Evolutionary conservation across 1,140 invertebrate genomes (phyloP), one percentile per base, ranked within the genome.

Genomic region (Capitella teleta): DNA sequence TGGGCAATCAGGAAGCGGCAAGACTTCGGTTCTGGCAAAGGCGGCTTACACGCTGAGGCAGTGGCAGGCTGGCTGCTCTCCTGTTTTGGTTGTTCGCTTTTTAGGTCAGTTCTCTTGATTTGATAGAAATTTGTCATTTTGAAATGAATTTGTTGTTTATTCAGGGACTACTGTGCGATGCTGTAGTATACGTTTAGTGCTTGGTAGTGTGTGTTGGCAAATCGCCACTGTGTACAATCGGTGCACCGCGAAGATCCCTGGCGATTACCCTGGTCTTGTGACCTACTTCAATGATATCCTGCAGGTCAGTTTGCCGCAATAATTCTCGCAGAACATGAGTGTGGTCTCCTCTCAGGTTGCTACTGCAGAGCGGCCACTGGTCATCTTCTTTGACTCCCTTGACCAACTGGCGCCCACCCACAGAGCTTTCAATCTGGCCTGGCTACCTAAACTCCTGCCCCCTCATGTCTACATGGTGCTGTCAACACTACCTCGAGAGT

Each of bases 201-300:
- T 95, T 5, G 89, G 90, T 55, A 93, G 87, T 30, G 87, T 95
- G 53, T 94, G 90, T 72, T 87, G 94, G 51, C 51, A 53, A 26
- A 49, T 53, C n/a, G 51, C 45, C 21, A 26, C 25, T 5, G 28
- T 45, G 14, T 53, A 53, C 28, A 46, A 37, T 23, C 32, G 25
- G 16, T 34, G 42, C 16, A 23, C 24, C 18, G 28, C 38, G 26
- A 26, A 37, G 10, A 40, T 53, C 18, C 51, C 51, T 2, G 18
- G 26, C 23, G 51, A 53, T 25, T 53, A 49, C 25, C 46, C 51
- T 12, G 47, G 47, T 21, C 47, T 53, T 5, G 47, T 53, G 23
- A 28, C 34, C 1, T 53, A 53, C 51, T 53, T 53, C 36, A 21
- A 49, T 23, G 47, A 49, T 6, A 21, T 53, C 10, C 28, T 53